These are phyloP conservation scores for Rallus crepitans DNA, from an alignment of 2,797 vertebrate species.

Conservation along the genomic window DNA sequence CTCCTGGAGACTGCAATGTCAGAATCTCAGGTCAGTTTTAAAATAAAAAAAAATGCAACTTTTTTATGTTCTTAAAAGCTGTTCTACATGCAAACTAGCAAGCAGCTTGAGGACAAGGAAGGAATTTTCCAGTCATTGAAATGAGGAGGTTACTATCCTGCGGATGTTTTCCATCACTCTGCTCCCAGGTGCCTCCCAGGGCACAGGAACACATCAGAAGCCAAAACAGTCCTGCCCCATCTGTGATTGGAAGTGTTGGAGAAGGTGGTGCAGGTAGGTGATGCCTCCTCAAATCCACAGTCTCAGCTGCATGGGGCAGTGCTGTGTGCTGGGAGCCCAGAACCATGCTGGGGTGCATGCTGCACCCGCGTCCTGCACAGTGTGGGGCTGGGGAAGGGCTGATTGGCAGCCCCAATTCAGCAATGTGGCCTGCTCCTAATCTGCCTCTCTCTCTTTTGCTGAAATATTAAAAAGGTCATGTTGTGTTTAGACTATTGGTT, in stretches of 20 bases:
- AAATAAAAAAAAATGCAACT: neutral
- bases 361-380: fast-evolving
- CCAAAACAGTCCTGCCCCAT: neutral
- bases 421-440: neutral
- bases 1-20: neutral
- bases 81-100: neutral
- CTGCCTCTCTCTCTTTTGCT: neutral
- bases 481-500: neutral
- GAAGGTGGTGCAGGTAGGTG: too few species aligned
- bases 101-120: neutral
- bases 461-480: neutral
- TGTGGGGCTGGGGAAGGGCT: neutral
- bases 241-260: neutral
- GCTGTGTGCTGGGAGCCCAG: neutral
- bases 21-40: fast-evolving
- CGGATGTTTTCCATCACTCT: neutral
- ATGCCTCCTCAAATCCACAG: neutral
- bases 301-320: fast-evolving
- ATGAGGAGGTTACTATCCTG: neutral
- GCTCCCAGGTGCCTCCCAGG: neutral
- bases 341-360: fast-evolving
- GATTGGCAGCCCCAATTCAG: neutral
- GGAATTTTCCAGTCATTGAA: neutral
- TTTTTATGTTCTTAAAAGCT: neutral
- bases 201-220: fast-evolving